These are phyloP conservation scores for Microcebus ravelobensis DNA, from an alignment of 2,113 vertebrate species.

Conservation along the genomic window DNA sequence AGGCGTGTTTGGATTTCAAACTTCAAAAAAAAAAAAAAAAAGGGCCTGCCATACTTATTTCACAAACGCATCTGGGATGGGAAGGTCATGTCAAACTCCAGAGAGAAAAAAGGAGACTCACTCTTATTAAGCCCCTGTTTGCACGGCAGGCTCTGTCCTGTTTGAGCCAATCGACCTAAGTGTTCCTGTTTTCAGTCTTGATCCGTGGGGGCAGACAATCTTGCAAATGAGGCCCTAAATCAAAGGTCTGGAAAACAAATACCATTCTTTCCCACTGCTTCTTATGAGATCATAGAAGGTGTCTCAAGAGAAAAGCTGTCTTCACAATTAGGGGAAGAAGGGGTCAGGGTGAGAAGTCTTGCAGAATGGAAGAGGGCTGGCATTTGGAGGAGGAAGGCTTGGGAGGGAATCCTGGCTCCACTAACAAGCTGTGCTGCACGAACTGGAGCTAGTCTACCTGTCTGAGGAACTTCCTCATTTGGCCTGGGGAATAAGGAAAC, in stretches of 20 bases:
- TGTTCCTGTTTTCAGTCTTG: not conserved
- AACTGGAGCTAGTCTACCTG: too few relatives aligned
- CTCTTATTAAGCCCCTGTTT: not conserved
- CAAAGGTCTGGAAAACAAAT: not conserved
- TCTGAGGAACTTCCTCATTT: not conserved
- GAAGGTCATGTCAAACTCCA: not conserved
- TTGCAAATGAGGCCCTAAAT: not conserved
- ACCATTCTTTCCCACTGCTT: not conserved
- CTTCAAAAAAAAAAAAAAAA: not conserved
- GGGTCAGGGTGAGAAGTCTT: not conserved
- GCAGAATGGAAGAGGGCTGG: not conserved
- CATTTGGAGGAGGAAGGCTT: not conserved
- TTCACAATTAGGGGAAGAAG: not conserved
- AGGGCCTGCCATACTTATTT: not conserved
- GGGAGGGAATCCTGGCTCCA: not conserved
- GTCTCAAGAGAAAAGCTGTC: not conserved
- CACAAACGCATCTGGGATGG: not conserved
- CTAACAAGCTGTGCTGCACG: rapidly evolving
- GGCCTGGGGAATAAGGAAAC: not conserved
- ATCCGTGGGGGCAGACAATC: not conserved
- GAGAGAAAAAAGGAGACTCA: not conserved
- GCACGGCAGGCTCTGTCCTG: rapidly evolving
- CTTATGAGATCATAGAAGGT: not conserved
- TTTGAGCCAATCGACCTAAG: not conserved
- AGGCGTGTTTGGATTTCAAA: slow-evolving; percentile 2